Evolutionary conservation across 2,888 invertebrate genomes (phyloP).

Genomic region (Sarcophaga caerulescens): DNA sequence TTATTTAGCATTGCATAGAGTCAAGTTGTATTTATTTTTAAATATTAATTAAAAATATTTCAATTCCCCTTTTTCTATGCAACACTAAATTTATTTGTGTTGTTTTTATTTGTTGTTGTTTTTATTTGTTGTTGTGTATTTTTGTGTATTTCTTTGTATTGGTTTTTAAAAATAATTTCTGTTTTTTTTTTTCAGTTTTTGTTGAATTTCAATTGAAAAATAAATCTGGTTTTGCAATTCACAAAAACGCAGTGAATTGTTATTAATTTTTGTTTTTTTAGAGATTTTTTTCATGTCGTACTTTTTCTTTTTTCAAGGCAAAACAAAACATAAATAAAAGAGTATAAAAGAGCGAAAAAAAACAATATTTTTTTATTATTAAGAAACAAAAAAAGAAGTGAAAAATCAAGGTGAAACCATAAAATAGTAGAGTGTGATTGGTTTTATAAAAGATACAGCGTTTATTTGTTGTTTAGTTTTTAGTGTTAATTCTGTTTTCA

Average conservation of each 20-base stretch:
- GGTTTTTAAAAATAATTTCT: conserved; percentile 26
- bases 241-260: conserved; percentile 81
- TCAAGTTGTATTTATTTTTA: too few species aligned
- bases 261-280: conserved; percentile 63
- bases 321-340: too few species aligned
- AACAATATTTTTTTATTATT: background rate
- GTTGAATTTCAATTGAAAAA: conserved; percentile 58
- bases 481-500: too few species aligned
- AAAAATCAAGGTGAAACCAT: conserved; percentile 4
- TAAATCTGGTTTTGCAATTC: conserved; percentile 81
- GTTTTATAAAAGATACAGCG: background rate
- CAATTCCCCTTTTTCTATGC: conserved; percentile 5
- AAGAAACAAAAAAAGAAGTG: conserved; percentile 13
- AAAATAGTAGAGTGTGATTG: conserved; percentile 5
- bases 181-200: conserved; percentile 43
- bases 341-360: too few species aligned
- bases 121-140: too few species aligned
- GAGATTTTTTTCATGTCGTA: conserved; percentile 10
- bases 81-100: conserved; percentile 49
- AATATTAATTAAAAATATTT: conserved; percentile 53
- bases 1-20: too few species aligned
- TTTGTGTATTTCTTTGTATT: too few species aligned
- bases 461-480: too few species aligned
- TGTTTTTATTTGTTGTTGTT: background rate
- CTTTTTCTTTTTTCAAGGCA: too few species aligned